Percentiles rank a stretch among this genome's conserved stretches.
Evolutionary conservation across 1,140 invertebrate species (phyloP).

Genomic region (Conus ventricosus): DNA sequence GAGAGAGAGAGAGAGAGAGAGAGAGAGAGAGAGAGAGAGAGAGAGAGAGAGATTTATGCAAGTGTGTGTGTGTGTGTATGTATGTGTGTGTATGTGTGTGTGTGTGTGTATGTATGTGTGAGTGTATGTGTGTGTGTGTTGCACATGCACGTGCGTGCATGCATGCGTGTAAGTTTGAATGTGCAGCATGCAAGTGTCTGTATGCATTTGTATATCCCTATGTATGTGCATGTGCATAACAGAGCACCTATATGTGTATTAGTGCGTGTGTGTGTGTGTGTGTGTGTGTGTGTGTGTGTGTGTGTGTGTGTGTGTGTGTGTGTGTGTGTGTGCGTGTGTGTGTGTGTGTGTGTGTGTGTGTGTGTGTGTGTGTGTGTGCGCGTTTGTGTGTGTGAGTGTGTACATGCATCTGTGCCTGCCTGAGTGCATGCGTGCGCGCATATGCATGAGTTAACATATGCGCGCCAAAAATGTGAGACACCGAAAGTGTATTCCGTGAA

Average conservation of each 20-base stretch:
- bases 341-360: slow-evolving; percentile 1
- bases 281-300: slow-evolving; percentile 5
- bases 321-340: not conserved
- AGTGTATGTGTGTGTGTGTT: not conserved
- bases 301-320: slow-evolving; percentile 1
- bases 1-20: too few relatives aligned
- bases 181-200: not conserved
- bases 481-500: too few relatives aligned
- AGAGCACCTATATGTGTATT: not conserved
- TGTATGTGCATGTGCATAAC: not conserved
- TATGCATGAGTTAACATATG: not conserved
- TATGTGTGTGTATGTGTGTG: not conserved
- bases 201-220: not conserved
- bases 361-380: not conserved
- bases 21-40: too few relatives aligned
- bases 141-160: too few relatives aligned
- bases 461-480: too few relatives aligned
- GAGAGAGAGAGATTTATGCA: too few relatives aligned
- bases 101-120: not conserved
- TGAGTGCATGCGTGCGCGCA: not conserved
- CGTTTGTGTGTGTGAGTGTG: not conserved
- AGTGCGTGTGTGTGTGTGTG: not conserved
- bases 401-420: not conserved
- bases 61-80: too few relatives aligned
- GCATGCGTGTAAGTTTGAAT: too few relatives aligned